Base-by-base conservation (phyloP, 2,113 vertebrate genomes). In the Pseudorhombus dupliciocellatus region DNA sequence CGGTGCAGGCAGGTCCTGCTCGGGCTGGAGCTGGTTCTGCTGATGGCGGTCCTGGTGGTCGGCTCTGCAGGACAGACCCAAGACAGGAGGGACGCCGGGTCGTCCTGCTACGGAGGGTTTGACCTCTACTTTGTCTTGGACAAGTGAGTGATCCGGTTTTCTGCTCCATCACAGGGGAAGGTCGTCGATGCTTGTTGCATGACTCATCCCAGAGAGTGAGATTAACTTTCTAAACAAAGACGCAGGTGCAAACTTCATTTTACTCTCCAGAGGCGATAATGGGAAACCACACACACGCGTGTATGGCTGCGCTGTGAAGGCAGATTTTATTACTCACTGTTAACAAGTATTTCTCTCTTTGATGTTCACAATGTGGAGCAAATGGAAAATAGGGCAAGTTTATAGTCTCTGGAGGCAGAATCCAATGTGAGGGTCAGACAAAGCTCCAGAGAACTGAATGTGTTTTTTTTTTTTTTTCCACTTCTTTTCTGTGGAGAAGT, bases 111-210 rank as follows among this genome's bases (percentile, higher is more conserved):
- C 0, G 97, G 97, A 21, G 97, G 97, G 70, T 98, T 98, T 85
- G 97, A 98, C 90, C 90, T 98, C 30, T 98, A 96, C 92, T 98
- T 98, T 93, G 95, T 98, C 58, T 86, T 98, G 78, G 97, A 98
- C 95, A 98, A 98, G 97, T 98, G 94, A 98, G 97, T 98, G 60
- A 18, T 46, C 16, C 48, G 14, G 16, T 20, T 77, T 50, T 28
- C 44, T 26, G 44, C 25, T 56, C 21, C 1, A 66, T 55, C 22
- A 15, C 62, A 22, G 40, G 18, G 9, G 62, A 70, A 20, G 14
- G 21, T 10, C 37, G 42, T 30, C 24, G 10, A 24, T 44, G 2
- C 5, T 56, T 5, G 8, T 6, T 75, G 79, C 66, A 66, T 66
- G 73, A 75, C 15, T 76, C 42, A 26, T 61, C 9, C 28, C 5